A percentile compares a stretch with the other conserved stretches of the same genome.
These are phyloP conservation scores for Hofmannophila pseudospretella DNA, from an alignment of 2,888 invertebrate genomes.

Conservation along the genomic window DNA sequence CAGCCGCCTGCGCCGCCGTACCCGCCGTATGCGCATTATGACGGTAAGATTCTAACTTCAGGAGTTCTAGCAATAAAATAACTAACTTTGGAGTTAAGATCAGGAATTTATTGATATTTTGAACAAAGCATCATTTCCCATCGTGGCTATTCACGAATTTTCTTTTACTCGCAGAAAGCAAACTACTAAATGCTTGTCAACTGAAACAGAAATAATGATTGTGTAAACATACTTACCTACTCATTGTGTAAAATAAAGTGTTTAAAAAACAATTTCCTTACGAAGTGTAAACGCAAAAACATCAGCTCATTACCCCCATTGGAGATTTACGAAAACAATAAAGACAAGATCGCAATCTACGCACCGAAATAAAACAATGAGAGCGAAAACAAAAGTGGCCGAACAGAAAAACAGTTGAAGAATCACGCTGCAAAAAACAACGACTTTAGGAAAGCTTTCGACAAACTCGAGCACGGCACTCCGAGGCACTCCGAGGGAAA, in stretches of 20 bases:
- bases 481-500: slow-evolving; percentile 62
- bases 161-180: no score
- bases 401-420: slow-evolving; percentile 60
- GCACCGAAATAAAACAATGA: slow-evolving; percentile 59
- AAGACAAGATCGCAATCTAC: slow-evolving; percentile 35
- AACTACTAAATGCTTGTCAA: no score
- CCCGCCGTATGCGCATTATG: slow-evolving; percentile 69
- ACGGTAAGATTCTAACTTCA: slow-evolving; percentile 60
- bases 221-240: no score
- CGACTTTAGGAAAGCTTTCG: slow-evolving; percentile 61
- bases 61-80: no score
- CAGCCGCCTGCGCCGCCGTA: slow-evolving; percentile 71
- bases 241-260: not conserved
- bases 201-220: no score
- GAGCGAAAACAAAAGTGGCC: slow-evolving; percentile 57
- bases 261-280: slow-evolving; percentile 14
- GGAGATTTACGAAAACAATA: slow-evolving; percentile 39
- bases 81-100: no score
- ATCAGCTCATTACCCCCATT: slow-evolving; percentile 34
- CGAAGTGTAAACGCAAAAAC: slow-evolving; percentile 27
- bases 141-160: not conserved
- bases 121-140: no score
- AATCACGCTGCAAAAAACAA: slow-evolving; percentile 53
- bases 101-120: no score
- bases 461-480: slow-evolving; percentile 64